Conservation (phyloP, 2,113 vertebrate genomes). For the Callaeas wilsoni region DNA sequence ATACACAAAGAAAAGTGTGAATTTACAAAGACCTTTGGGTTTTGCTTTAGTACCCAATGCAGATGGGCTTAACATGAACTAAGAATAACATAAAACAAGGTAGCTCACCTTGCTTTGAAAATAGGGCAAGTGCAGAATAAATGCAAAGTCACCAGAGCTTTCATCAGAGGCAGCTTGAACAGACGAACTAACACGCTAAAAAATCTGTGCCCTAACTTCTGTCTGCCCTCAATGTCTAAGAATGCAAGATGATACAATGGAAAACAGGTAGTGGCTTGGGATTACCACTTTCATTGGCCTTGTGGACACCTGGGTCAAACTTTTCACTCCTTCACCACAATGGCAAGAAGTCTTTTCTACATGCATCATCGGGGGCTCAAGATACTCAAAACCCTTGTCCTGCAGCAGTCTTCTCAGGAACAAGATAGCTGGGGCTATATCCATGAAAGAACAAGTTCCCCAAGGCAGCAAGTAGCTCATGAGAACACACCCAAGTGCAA, state of each 20-base stretch:
- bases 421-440: neutral
- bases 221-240: neutral
- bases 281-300: neutral
- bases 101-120: neutral
- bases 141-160: neutral
- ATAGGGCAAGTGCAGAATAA: neutral
- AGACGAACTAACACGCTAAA: neutral
- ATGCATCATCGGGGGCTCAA: neutral
- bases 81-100: neutral
- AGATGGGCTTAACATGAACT: neutral
- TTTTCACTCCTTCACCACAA: neutral
- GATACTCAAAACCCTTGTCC: neutral
- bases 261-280: neutral
- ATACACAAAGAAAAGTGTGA: neutral
- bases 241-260: neutral
- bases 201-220: neutral
- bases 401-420: neutral
- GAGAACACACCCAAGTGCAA: neutral
- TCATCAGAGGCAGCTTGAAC: neutral
- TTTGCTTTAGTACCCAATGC: neutral
- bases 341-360: neutral
- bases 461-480: neutral
- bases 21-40: neutral
- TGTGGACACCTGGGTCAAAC: neutral
- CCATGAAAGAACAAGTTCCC: neutral